These are phyloP conservation scores for Apomyelois bistriatella DNA, from an alignment of 2,888 invertebrate genomes.

Conservation along the genomic window DNA sequence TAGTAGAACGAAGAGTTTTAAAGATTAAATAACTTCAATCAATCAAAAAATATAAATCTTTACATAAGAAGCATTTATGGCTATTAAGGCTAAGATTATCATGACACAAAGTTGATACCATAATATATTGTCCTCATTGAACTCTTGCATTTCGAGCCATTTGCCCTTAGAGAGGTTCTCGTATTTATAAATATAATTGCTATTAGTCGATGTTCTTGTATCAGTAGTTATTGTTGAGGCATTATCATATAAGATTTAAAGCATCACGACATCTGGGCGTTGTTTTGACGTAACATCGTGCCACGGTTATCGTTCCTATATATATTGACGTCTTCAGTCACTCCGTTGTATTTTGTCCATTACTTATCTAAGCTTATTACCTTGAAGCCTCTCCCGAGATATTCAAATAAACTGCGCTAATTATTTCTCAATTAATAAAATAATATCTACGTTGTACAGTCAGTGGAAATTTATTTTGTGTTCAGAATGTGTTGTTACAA, in stretches of 20 bases:
- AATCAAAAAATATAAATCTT: no score
- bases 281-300: constrained; percentile 75
- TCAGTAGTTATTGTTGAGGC: constrained; percentile 53
- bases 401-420: constrained; percentile 47
- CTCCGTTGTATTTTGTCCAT: constrained; percentile 68
- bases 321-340: constrained; percentile 66
- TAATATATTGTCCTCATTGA: no score
- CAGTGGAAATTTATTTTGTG: constrained; percentile 22
- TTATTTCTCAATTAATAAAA: constrained; percentile 32
- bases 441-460: constrained; percentile 19
- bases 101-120: no score
- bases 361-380: constrained; percentile 75
- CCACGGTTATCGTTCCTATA: constrained; percentile 72
- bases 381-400: constrained; percentile 66
- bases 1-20: no score
- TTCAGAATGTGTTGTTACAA: constrained; percentile 71
- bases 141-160: no score
- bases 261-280: constrained; percentile 71
- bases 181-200: constrained; percentile 6
- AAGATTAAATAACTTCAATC: no score
- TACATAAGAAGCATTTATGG: no score
- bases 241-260: constrained; percentile 67
- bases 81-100: no score
- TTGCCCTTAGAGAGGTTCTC: no score
- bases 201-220: constrained; percentile 39